Evolutionary conservation across 2,888 invertebrate species (phyloP).

Genomic region (Reticulitermes lucifugus): DNA sequence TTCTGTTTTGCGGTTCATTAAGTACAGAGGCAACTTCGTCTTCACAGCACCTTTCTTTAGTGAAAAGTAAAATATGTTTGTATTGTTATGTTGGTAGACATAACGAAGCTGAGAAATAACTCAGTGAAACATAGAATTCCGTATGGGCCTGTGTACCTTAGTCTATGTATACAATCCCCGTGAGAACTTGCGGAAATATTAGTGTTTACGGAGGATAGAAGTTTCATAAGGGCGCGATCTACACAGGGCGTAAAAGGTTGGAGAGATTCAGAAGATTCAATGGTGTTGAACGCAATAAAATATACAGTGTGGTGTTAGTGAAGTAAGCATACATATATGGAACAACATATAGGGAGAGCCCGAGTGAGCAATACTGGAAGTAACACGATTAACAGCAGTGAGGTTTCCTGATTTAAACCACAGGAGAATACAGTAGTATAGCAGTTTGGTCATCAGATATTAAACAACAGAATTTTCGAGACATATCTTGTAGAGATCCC

Average conservation of each 20-base stretch:
- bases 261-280: background rate
- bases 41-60: too few species aligned
- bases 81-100: background rate
- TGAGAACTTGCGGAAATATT: background rate
- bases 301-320: background rate
- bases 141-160: background rate
- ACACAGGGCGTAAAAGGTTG: background rate
- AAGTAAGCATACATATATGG: background rate
- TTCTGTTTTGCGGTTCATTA: too few species aligned
- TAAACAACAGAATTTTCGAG: background rate
- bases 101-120: background rate
- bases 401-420: slow-evolving; percentile 8
- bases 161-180: background rate
- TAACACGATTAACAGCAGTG: background rate
- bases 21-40: too few species aligned
- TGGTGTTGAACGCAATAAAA: background rate
- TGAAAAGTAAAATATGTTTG: too few species aligned
- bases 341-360: background rate
- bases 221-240: background rate
- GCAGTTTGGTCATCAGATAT: background rate
- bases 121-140: background rate
- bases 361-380: background rate
- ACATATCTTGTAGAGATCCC: background rate
- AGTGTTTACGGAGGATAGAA: background rate
- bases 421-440: background rate